Conservation (phyloP, 2,888 invertebrate genomes). For the Synergus laeviventris region DNA sequence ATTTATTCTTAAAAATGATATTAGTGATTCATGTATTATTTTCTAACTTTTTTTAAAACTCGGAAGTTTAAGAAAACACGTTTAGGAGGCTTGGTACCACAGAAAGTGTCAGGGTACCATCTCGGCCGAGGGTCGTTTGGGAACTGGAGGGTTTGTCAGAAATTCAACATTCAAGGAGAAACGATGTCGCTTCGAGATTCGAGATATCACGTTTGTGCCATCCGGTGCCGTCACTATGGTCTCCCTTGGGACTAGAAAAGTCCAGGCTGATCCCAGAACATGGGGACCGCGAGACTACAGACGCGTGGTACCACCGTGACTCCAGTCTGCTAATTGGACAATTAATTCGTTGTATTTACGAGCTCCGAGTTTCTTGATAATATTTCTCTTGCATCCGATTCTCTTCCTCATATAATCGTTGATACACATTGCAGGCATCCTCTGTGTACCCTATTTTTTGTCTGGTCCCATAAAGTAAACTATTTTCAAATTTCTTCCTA, state of each 20-base stretch:
- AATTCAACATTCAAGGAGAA: slow-evolving; percentile 46
- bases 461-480: background rate
- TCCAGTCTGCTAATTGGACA: slow-evolving; percentile 59
- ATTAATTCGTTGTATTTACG: slow-evolving; percentile 62
- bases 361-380: slow-evolving; percentile 57
- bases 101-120: slow-evolving; percentile 48
- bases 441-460: background rate
- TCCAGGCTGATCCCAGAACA: slow-evolving; percentile 57
- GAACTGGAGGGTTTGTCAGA: slow-evolving; percentile 54
- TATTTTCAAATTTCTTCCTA: no score
- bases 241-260: slow-evolving; percentile 59
- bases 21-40: background rate
- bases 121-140: slow-evolving; percentile 60
- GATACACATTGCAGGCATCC: slow-evolving; percentile 2
- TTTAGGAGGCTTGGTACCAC: slow-evolving; percentile 10
- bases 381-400: slow-evolving; percentile 47
- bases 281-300: slow-evolving; percentile 49
- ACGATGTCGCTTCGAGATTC: slow-evolving; percentile 51
- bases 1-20: background rate
- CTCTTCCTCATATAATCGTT: slow-evolving; percentile 18
- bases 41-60: background rate
- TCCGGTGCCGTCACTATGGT: slow-evolving; percentile 71
- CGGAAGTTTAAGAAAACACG: slow-evolving; percentile 7
- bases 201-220: slow-evolving; percentile 70
- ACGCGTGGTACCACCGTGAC: slow-evolving; percentile 52